Percentiles rank a stretch among this genome's conserved stretches.
Evolutionary conservation across 2,797 vertebrate species (phyloP).

Genomic region (Gambusia yucatana): DNA sequence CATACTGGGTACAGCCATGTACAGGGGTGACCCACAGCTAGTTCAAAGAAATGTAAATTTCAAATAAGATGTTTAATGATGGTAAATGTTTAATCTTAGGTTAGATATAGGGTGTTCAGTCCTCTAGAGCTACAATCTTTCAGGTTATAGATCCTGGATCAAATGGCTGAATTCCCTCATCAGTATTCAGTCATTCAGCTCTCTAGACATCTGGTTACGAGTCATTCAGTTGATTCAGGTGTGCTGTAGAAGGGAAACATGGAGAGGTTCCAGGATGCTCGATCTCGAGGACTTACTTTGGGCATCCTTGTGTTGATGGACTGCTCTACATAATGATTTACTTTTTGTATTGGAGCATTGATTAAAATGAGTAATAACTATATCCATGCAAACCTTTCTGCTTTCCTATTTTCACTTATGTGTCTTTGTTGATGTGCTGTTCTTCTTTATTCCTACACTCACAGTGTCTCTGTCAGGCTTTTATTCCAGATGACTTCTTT

Average conservation of each 20-base stretch:
- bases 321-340: neutral
- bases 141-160: neutral
- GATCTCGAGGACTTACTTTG: no score
- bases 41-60: neutral
- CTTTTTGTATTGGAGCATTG: neutral
- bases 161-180: neutral
- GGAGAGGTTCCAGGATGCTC: no score
- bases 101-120: no score
- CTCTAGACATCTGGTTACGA: no score
- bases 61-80: conserved; percentile 20
- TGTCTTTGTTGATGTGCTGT: conserved; percentile 13
- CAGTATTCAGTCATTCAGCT: neutral
- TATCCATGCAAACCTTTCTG: conserved; percentile 22
- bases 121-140: no score
- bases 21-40: neutral
- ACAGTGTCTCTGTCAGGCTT: conserved; percentile 29
- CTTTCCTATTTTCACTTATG: conserved; percentile 17
- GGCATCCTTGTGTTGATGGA: neutral
- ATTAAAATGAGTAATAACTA: conserved; percentile 40
- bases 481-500: conserved; percentile 67
- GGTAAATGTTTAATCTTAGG: conserved; percentile 8
- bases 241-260: no score
- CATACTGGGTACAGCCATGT: neutral
- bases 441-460: conserved; percentile 15
- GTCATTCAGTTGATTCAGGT: no score